These are phyloP conservation scores for Sebastes diploproa DNA, from an alignment of 2,797 vertebrate species.

Conservation along the genomic window DNA sequence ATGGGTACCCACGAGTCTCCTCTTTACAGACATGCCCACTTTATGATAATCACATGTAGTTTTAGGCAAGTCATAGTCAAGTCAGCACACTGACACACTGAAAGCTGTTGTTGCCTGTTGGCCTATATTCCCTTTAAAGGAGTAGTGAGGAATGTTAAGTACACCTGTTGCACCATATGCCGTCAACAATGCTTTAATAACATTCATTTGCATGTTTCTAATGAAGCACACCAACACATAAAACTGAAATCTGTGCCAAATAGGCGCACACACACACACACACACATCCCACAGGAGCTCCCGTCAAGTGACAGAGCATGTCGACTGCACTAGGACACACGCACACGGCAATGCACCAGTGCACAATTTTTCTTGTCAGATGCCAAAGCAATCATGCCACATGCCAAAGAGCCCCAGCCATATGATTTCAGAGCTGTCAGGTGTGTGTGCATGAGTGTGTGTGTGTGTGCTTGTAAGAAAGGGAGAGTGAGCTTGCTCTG, in stretches of 20 bases:
- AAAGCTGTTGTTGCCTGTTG: too few relatives aligned
- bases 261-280: neutral
- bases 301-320: constrained; percentile 6
- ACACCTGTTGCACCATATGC: neutral
- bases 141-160: neutral
- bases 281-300: neutral
- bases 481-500: neutral
- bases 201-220: neutral
- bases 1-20: too few relatives aligned
- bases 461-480: neutral
- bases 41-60: too few relatives aligned
- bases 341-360: neutral
- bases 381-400: constrained; percentile 21
- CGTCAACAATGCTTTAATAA: neutral
- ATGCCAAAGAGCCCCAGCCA: constrained; percentile 17
- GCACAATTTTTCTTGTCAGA: constrained; percentile 10
- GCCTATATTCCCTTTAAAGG: neutral
- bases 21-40: too few relatives aligned
- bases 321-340: neutral
- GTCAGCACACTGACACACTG: too few relatives aligned
- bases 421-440: constrained; percentile 32
- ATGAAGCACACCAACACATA: neutral
- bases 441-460: neutral
- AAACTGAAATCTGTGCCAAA: neutral
- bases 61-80: too few relatives aligned